Percentiles rank a stretch among this genome's conserved stretches.
Conservation (phyloP, 2,797 vertebrate genomes). For the Spheniscus humboldti region DNA sequence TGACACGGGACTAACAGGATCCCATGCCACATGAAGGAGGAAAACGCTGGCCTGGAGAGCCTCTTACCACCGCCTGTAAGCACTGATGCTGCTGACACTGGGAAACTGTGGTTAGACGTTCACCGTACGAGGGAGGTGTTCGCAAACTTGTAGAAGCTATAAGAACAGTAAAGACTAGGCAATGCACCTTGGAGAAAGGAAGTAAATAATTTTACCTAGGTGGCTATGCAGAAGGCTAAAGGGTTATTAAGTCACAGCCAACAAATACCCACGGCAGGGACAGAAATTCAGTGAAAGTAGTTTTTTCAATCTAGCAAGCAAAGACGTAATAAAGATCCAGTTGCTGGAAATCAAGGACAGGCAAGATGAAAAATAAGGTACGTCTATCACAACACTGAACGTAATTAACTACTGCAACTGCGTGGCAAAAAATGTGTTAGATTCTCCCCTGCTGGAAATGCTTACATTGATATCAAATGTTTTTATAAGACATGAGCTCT, state of each 20-base stretch:
- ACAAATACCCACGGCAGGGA: not conserved
- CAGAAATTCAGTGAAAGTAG: not conserved
- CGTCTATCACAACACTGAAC: not conserved
- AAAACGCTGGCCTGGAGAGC: not conserved
- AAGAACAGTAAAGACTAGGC: not conserved
- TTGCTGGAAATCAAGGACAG: not conserved
- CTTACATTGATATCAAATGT: accelerated
- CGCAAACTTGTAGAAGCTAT: not conserved
- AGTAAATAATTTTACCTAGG: not conserved
- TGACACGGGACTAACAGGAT: not conserved
- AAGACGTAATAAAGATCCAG: not conserved
- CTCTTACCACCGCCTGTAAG: not conserved
- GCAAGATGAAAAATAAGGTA: not conserved
- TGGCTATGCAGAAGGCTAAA: not conserved
- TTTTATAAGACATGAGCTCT: not conserved
- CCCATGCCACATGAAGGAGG: accelerated
- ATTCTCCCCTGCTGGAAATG: not conserved
- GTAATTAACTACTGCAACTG: not conserved
- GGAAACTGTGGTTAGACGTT: not conserved
- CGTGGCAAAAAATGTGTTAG: not conserved
- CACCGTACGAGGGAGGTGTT: accelerated
- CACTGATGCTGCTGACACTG: not conserved
- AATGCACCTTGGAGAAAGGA: accelerated
- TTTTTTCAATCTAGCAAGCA: not conserved
- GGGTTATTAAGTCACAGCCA: not conserved